A percentile compares a stretch with the other conserved stretches of the same genome.
These are phyloP conservation scores for Drosophila busckii DNA, from an alignment of 1,140 invertebrate species.

Conservation along the genomic window DNA sequence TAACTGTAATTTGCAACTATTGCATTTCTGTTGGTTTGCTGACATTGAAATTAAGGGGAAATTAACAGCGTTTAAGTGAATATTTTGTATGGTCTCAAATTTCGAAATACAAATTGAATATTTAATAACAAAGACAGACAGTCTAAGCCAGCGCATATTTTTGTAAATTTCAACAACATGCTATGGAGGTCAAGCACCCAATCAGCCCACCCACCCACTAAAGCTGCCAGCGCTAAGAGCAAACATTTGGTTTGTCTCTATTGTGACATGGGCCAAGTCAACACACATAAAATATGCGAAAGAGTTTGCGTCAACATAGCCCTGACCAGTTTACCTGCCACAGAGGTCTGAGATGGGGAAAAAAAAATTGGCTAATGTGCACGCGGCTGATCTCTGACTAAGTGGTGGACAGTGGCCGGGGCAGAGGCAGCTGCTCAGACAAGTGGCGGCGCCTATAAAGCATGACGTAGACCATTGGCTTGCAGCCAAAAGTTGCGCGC, in stretches of 20 bases:
- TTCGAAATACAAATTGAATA: too few species aligned
- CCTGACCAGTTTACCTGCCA: slow-evolving; percentile 51
- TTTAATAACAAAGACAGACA: too few species aligned
- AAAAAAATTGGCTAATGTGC: too few species aligned
- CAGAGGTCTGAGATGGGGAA: background rate
- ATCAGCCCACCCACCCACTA: background rate
- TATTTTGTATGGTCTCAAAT: too few species aligned
- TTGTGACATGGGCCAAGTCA: slow-evolving; percentile 53
- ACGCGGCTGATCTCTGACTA: slow-evolving; percentile 13
- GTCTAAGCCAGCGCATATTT: slow-evolving; percentile 14
- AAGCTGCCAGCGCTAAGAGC: background rate
- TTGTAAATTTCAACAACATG: slow-evolving; percentile 35
- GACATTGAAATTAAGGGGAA: too few species aligned
- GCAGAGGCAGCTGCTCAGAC: slow-evolving; percentile 20
- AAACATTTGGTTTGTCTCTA: background rate
- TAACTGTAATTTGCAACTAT: slow-evolving; percentile 13
- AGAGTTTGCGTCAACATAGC: slow-evolving; percentile 61
- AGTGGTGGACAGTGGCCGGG: too few species aligned
- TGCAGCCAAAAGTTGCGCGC: slow-evolving; percentile 49
- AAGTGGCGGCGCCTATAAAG: slow-evolving; percentile 52
- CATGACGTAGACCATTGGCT: slow-evolving; percentile 59
- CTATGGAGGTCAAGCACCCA: slow-evolving; percentile 36
- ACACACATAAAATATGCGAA: slow-evolving; percentile 39
- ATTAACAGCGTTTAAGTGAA: too few species aligned
- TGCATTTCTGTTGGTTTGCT: slow-evolving; percentile 3